phyloP scores from a whole-genome alignment of 2,888 invertebrate species.

The Hemistola chrysoprasaria region DNA sequence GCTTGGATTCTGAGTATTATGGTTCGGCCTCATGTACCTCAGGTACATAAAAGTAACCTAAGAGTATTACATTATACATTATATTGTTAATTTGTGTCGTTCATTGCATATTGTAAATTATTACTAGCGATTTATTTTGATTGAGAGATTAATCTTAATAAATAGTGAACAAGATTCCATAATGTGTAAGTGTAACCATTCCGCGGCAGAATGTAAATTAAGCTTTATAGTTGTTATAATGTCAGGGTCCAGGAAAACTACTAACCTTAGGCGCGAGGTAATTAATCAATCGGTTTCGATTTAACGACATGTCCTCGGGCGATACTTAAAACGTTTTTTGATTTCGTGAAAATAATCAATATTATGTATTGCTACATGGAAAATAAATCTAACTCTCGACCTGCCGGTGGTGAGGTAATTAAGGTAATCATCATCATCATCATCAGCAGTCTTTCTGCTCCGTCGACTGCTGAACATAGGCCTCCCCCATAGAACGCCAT shows the following conservation, averaged over 20 bases:
- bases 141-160: slow-evolving; percentile 6
- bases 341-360: slow-evolving; percentile 20
- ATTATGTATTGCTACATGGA: slow-evolving; percentile 1
- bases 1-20: no score
- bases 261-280: slow-evolving; percentile 26
- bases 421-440: no score
- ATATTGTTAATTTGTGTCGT: no score
- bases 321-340: slow-evolving; percentile 13
- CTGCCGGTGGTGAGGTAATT: no score
- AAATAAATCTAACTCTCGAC: no score
- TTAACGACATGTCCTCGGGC: slow-evolving; percentile 19
- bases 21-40: no score
- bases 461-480: no score
- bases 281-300: slow-evolving; percentile 35
- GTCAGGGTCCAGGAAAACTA: slow-evolving; percentile 47
- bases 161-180: slow-evolving; percentile 8
- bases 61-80: no score
- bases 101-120: no score
- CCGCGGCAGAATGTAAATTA: slow-evolving; percentile 35
- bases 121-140: neutral
- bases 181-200: slow-evolving; percentile 7
- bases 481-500: no score
- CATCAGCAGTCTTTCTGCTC: no score
- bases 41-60: no score
- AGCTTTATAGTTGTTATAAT: slow-evolving; percentile 41